These are phyloP conservation scores for Hestina assimilis DNA, from an alignment of 1,140 invertebrate genomes.

Conservation along the genomic window DNA sequence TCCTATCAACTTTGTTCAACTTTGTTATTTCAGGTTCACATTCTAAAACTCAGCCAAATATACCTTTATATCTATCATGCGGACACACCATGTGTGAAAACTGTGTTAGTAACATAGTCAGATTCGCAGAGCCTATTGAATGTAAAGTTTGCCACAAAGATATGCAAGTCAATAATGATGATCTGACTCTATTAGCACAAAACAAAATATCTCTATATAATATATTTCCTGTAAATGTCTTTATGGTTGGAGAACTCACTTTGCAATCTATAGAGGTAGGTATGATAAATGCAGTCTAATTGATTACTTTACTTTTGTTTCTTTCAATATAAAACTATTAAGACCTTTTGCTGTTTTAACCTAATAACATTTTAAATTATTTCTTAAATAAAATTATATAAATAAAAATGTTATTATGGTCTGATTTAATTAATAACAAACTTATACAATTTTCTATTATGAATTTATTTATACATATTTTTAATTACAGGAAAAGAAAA, in stretches of 20 bases:
- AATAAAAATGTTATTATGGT: too few relatives aligned
- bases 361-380: not conserved
- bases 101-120: conserved; percentile 58
- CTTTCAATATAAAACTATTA: too few relatives aligned
- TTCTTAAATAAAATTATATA: too few relatives aligned
- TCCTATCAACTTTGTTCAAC: too few relatives aligned
- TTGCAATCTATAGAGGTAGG: conserved; percentile 25
- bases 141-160: conserved; percentile 62
- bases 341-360: not conserved
- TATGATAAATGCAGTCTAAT: not conserved
- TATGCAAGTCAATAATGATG: conserved; percentile 34
- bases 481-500: conserved; percentile 16
- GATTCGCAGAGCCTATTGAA: conserved; percentile 53
- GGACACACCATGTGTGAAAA: conserved; percentile 69
- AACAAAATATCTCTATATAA: conserved; percentile 47
- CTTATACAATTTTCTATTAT: too few relatives aligned
- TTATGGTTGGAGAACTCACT: conserved; percentile 54
- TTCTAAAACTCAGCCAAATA: conserved; percentile 27
- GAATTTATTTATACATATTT: not conserved
- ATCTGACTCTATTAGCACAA: conserved; percentile 34
- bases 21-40: conserved; percentile 22
- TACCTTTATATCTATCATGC: conserved; percentile 63
- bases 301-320: too few relatives aligned
- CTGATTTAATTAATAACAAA: too few relatives aligned
- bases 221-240: conserved; percentile 58